Conservation (phyloP, 2,797 vertebrate species). For the Scolopax rusticola region DNA sequence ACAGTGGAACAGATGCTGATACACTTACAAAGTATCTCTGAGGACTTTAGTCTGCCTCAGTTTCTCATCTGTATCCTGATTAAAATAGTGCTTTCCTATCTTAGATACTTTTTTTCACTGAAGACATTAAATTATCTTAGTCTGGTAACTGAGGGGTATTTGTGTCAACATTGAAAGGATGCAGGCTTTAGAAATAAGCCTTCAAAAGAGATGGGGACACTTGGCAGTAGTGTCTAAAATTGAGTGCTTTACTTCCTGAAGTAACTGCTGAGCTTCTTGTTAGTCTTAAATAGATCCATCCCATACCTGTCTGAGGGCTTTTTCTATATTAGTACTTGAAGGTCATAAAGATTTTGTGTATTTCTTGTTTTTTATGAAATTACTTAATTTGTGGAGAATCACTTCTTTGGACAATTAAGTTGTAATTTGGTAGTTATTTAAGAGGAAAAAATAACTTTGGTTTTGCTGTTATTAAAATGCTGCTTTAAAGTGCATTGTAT, state of each 20-base stretch:
- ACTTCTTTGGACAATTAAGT: neutral
- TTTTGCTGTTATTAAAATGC: neutral
- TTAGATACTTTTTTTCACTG: neutral
- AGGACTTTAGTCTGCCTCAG: neutral
- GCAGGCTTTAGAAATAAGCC: neutral
- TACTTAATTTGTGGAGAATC: neutral
- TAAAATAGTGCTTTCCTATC: neutral
- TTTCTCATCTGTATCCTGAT: neutral
- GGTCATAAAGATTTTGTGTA: neutral
- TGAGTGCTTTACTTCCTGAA: neutral
- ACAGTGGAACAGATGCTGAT: neutral
- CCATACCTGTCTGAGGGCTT: neutral
- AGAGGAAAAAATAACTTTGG: neutral
- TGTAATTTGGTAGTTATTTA: neutral
- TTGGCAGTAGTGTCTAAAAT: neutral
- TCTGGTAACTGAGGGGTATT: neutral
- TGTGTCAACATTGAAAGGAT: neutral
- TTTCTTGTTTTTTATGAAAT: neutral
- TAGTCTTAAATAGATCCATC: neutral
- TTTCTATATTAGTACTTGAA: neutral
- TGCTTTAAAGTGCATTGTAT: neutral
- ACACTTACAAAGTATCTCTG: neutral
- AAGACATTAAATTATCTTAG: neutral
- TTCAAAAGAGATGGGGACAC: neutral
- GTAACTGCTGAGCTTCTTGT: neutral